These are phyloP conservation scores for Amphimallon solstitiale DNA, from an alignment of 2,888 invertebrate species.

Conservation along the genomic window DNA sequence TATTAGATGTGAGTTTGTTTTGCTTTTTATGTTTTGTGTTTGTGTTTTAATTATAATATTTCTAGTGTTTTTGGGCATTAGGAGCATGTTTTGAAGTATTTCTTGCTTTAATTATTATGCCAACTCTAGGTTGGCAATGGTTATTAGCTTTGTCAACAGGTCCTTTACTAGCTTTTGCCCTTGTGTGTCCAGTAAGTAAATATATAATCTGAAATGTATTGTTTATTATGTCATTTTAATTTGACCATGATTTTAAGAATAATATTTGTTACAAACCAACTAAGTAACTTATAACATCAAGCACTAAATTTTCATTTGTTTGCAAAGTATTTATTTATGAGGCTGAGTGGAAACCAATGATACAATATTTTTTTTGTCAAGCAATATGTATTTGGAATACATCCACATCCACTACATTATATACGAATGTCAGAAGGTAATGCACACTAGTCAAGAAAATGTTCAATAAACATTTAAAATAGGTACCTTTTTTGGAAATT, in stretches of 20 bases:
- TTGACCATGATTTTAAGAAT: neutral
- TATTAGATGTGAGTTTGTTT: slow-evolving; percentile 83
- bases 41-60: slow-evolving; percentile 41
- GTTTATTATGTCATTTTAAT: neutral
- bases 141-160: slow-evolving; percentile 90
- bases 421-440: too few relatives aligned
- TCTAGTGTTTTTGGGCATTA: slow-evolving; percentile 93
- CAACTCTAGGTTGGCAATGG: slow-evolving; percentile 91
- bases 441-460: too few relatives aligned
- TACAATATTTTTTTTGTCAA: too few relatives aligned
- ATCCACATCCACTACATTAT: too few relatives aligned
- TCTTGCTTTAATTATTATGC: slow-evolving; percentile 90
- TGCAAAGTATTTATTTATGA: too few relatives aligned
- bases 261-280: neutral
- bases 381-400: too few relatives aligned
- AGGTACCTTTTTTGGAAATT: too few relatives aligned
- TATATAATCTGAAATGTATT: too few relatives aligned
- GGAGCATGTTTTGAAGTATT: slow-evolving; percentile 95
- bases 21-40: slow-evolving; percentile 35
- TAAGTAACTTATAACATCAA: too few relatives aligned
- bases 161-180: slow-evolving; percentile 85
- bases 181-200: slow-evolving; percentile 79
- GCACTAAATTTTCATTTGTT: too few relatives aligned
- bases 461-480: too few relatives aligned
- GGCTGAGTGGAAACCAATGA: too few relatives aligned